phyloP scores from a whole-genome alignment of 2,888 invertebrate genomes.

The Ashinkailepas kermadecensis region DNA sequence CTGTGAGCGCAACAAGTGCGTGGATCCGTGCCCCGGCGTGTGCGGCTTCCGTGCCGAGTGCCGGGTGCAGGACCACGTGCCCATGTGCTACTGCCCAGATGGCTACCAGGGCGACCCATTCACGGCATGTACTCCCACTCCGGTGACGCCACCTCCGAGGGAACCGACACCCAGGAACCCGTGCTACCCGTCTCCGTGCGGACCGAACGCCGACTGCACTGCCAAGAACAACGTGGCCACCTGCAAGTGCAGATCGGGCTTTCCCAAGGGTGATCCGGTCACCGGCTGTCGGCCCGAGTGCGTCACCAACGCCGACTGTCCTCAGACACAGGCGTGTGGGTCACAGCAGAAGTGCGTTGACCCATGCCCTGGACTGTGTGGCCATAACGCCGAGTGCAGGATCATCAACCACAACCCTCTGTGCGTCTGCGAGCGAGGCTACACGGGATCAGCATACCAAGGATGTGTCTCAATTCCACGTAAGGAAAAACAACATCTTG shows the following conservation, averaged over 20 bases:
- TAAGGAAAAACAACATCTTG: background rate
- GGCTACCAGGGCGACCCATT: conserved; percentile 70
- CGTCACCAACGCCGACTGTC: conserved; percentile 68
- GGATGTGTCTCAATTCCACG: background rate
- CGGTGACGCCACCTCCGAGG: background rate
- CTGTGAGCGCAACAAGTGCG: conserved; percentile 64
- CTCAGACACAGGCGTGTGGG: conserved; percentile 71
- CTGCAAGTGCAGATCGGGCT: conserved; percentile 61
- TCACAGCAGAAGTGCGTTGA: conserved; percentile 69
- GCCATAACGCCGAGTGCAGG: conserved; percentile 54
- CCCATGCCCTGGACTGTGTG: conserved; percentile 57
- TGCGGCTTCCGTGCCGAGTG: conserved; percentile 67
- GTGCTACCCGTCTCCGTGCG: conserved; percentile 68
- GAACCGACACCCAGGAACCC: conserved; percentile 50
- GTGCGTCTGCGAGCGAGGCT: conserved; percentile 87
- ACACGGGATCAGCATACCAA: conserved; percentile 65
- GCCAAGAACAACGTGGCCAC: conserved; percentile 49
- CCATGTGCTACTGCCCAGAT: conserved; percentile 62
- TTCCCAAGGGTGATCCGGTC: conserved; percentile 60
- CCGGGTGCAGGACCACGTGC: conserved; percentile 63
- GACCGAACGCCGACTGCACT: conserved; percentile 67
- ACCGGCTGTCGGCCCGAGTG: conserved; percentile 50
- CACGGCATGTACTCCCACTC: conserved; percentile 51
- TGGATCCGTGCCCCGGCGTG: conserved; percentile 63
- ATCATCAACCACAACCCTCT: conserved; percentile 77